Conservation (phyloP, 1,140 invertebrate genomes). For the Drosophila leontia region DNA sequence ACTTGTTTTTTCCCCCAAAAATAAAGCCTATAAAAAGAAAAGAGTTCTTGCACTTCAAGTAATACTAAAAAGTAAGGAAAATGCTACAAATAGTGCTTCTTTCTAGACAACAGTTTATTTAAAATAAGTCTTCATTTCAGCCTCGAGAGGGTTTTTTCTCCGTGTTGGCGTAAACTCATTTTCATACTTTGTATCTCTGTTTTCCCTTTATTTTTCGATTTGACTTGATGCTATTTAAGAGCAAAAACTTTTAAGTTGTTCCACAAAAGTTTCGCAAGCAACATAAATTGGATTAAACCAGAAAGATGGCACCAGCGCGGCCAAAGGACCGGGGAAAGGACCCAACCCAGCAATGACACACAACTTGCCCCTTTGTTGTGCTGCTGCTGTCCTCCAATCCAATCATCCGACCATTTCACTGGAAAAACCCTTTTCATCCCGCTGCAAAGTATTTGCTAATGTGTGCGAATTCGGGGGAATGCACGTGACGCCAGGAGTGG, state of each 20-base stretch:
- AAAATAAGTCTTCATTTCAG: not conserved
- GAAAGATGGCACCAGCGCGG: constrained; percentile 79
- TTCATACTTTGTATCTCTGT: constrained; percentile 69
- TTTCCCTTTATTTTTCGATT: constrained; percentile 47
- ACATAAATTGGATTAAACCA: constrained; percentile 83
- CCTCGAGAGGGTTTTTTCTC: constrained; percentile 10
- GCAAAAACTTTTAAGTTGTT: constrained; percentile 80
- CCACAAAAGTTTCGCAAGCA: constrained; percentile 69
- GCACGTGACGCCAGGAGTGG: constrained; percentile 55
- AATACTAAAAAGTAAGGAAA: not conserved
- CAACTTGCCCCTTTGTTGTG: constrained; percentile 67
- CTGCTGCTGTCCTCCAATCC: constrained; percentile 43
- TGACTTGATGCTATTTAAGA: constrained; percentile 80
- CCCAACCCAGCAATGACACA: constrained; percentile 55
- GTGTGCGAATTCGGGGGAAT: constrained; percentile 52
- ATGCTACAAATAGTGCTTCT: not conserved
- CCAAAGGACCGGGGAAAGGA: constrained; percentile 47
- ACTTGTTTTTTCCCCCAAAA: not conserved
- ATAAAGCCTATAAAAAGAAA: not conserved
- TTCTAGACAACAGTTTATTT: not conserved
- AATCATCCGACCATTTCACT: constrained; percentile 30
- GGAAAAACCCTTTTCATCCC: constrained; percentile 28
- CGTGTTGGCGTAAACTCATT: constrained; percentile 64
- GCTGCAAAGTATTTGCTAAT: constrained; percentile 55
- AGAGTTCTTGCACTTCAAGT: not conserved